Evolutionary conservation across 2,888 invertebrate species (phyloP), one percentile per base, ranked within the genome.

Genomic region (Drosophila falleni): DNA sequence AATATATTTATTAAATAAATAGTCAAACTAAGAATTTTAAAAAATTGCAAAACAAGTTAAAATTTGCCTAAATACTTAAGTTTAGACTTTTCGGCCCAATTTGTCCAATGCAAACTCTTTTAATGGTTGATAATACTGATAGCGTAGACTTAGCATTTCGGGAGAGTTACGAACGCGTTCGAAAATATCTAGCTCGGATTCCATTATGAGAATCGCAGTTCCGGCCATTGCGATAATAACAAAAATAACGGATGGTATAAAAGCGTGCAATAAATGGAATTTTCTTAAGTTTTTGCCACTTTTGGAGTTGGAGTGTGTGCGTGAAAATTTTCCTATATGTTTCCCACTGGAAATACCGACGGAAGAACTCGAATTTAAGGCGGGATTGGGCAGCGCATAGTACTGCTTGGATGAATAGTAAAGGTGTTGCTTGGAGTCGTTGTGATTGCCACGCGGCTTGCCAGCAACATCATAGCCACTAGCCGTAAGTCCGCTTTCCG

Each of bases 91-190:
- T 10, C 79, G 78, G 13, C 88, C 87, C 29, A 92, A 59, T 65
- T 90, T 91, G 15, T 87, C 79, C n/a, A 90, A 63, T 37, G 91
- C 74, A 61, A 89, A 91, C 54, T 97, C 95, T 92, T 97, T 97
- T 63, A 97, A 93, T 26, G 97, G 97, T 87, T 96, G 95, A 93
- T 97, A 97, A 93, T 97, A 96, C 89, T 97, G 96, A 82, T 95
- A 95, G 71, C 95, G 94, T 63, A 97, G 94, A 53, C 96, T 94
- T 39, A 95, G 91, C 93, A 97, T 95, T 93, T 97, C 97, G 31
- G 97, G 97, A 90, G 95, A 94, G 89, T 95, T 95, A 69, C 95
- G 94, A 69, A 97, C 92, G 37, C 94, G 94, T 65, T 95, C 94
- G 80, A 97, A 94, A 31, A 95, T 91, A 61, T 96, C 94, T 91